Evolutionary conservation across 2,113 vertebrate genomes (phyloP), one percentile per base, ranked within the genome.

Genomic region (Microcebus tavaratra): DNA sequence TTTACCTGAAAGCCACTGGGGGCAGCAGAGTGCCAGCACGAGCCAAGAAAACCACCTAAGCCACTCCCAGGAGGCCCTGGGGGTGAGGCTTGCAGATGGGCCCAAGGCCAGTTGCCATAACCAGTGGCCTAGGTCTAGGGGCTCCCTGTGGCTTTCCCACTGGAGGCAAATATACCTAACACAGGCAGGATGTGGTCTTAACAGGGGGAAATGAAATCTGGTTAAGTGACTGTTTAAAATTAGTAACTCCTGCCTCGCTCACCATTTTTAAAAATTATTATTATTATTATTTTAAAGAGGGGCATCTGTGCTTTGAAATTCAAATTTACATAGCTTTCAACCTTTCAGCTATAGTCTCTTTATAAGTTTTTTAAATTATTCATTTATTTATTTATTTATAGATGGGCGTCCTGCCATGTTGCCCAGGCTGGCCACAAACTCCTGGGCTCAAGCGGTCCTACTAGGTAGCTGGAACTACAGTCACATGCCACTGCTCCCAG

Each of bases 21-120:
- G 85, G 42, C 84, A 90, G 88, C 85, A 94, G 75, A 97, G 72
- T 92, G 88, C 45, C 34, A 84, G 67, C 57, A 73, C 36, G 34
- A 2, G 2, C 34, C 36, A 17, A 70, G 57, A 42, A 57, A 65
- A 72, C 3, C 1, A 14, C 18, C 85, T n/a, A 17, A 1, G 36
- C 25, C 31, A 29, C 7, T 23, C 17, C 4, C 42, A 1, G 31
- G 68, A 57, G 25, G 27, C 50, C n/a, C 48, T 9, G 23, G 23
- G 17, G 48, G 2, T 5, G 76, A 15, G 20, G 2, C 20, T 50
- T 34, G 6, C 42, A 6, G 10, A 27, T 55, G 9, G 18, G 23
- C 25, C 1, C 1, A 21, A 11, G 13, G 31, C 31, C 31, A 6
- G 25, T 63, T 36, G 4, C 34, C 5, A 5, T 9, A 7, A 25